Percentiles rank a stretch among this genome's conserved stretches.
These are phyloP conservation scores for Prunella himalayana DNA, from an alignment of 2,113 vertebrate species.

Conservation along the genomic window DNA sequence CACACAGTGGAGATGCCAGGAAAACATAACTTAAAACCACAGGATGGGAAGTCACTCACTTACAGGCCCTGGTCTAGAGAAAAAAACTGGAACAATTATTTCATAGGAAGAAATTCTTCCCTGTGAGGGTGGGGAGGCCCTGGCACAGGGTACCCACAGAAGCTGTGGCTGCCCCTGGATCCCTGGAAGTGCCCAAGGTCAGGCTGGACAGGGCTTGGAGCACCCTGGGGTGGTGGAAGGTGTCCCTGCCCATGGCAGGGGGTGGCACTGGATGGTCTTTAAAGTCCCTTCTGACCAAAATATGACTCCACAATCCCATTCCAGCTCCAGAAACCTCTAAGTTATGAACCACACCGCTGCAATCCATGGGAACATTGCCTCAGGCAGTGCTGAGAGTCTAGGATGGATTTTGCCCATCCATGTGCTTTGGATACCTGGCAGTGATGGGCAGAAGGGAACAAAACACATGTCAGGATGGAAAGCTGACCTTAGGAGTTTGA, in stretches of 20 bases:
- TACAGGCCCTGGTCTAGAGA: not conserved
- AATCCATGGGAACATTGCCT: not conserved
- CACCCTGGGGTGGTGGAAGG: accelerated
- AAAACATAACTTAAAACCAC: not conserved
- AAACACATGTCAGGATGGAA: accelerated
- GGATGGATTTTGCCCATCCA: not conserved
- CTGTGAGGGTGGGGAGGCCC: accelerated
- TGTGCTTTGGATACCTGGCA: not conserved
- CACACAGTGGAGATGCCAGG: not conserved
- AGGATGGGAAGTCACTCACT: not conserved
- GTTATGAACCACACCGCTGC: not conserved
- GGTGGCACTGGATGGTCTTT: not conserved
- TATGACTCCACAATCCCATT: not conserved
- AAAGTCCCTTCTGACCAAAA: not conserved
- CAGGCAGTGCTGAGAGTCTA: not conserved
- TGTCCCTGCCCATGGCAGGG: not conserved
- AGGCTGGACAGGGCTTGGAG: accelerated
- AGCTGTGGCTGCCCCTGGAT: not conserved
- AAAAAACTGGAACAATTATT: not conserved
- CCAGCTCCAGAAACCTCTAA: too few species aligned
- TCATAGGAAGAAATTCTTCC: not conserved
- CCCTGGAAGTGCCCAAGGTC: not conserved
- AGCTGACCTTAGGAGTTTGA: not conserved
- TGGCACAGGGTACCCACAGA: not conserved
- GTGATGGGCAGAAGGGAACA: not conserved